Evolutionary conservation across 1,140 invertebrate genomes (phyloP).

Genomic region (Globodera ellingtonae): DNA sequence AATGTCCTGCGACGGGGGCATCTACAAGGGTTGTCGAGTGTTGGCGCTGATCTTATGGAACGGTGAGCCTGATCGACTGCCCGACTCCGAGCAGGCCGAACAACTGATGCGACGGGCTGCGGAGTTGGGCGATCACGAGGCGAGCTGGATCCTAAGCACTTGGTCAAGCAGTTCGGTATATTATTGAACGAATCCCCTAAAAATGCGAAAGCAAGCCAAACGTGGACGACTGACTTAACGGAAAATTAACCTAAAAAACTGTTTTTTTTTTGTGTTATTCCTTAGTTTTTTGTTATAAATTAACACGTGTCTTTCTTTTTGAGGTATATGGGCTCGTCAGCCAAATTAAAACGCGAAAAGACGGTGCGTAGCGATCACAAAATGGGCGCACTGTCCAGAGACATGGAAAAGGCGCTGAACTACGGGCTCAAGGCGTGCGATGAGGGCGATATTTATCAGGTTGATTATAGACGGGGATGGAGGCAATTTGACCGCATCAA

Average conservation of each 20-base stretch:
- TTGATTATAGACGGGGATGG: not conserved
- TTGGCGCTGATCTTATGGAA: slow-evolving; percentile 59
- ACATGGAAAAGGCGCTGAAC: slow-evolving; percentile 57
- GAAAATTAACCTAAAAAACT: no score
- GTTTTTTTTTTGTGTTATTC: no score
- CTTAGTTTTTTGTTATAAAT: no score
- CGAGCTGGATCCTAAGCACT: slow-evolving; percentile 14
- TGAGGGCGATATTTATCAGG: slow-evolving; percentile 52
- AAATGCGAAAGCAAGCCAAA: not conserved
- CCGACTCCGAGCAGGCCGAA: slow-evolving; percentile 52
- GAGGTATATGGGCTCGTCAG: slow-evolving; percentile 21
- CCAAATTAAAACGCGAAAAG: slow-evolving; percentile 21
- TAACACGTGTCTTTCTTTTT: slow-evolving; percentile 24
- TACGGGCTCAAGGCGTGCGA: slow-evolving; percentile 60
- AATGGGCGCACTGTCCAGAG: slow-evolving; percentile 47
- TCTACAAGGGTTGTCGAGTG: slow-evolving; percentile 53
- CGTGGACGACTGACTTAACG: no score
- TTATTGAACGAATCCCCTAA: slow-evolving; percentile 5
- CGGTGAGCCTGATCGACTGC: slow-evolving; percentile 48
- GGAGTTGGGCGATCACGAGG: slow-evolving; percentile 59
- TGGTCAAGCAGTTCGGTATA: not conserved
- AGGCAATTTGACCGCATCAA: not conserved
- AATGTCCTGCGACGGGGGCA: slow-evolving; percentile 57
- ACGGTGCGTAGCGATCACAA: not conserved
- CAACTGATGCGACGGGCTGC: slow-evolving; percentile 59